Evolutionary conservation across 2,113 vertebrate species (phyloP), one percentile per base, ranked within the genome.

Genomic region (Amblyornis subalaris): DNA sequence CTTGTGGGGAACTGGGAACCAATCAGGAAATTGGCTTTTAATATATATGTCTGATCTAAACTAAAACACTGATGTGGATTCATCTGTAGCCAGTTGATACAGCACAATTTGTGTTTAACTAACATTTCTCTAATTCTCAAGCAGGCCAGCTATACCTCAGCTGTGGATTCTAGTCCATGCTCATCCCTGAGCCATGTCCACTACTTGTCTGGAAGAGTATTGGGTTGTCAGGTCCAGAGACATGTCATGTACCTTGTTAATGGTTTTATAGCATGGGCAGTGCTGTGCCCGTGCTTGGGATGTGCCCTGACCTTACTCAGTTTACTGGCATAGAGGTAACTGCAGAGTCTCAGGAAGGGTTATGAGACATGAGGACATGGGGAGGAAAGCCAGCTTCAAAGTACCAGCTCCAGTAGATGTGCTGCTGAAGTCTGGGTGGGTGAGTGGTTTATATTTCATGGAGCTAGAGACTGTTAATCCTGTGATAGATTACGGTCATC

Each of bases 221-320:
- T 51, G 81, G n/a, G 48, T 60, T 55, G 23, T 18, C 51, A 81
- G 24, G 24, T 58, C 29, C 47, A 50, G 83, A 78, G 28, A 66
- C 8, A 28, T 20, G 17, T 25, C 47, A 25, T 1, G 7, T 48
- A 71, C 29, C 14, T 54, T 48, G 25, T 78, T 71, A n/a, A 48
- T 11, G 2, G 12, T 60, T 81, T 78, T 75, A 53, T 3, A 36
- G 8, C 17, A 3, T 1, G 7, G 42, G 7, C 8, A 61, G 48
- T 10, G 17, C 28, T 64, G 29, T 82, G 53, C 6, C 40, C 64
- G 29, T 51, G 12, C 9, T 33, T 44, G 58, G 28, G n/a, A 48
- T 0, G 0, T 4, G 7, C 12, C 12, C 16, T 77, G 51, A 65
- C 44, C 17, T 19, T 38, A 21, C 31, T 58, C 22, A 25, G 5